Percentiles rank a stretch among this genome's conserved stretches.
Evolutionary conservation across 1,140 invertebrate species (phyloP).

Genomic region (Oscheius sp.): DNA sequence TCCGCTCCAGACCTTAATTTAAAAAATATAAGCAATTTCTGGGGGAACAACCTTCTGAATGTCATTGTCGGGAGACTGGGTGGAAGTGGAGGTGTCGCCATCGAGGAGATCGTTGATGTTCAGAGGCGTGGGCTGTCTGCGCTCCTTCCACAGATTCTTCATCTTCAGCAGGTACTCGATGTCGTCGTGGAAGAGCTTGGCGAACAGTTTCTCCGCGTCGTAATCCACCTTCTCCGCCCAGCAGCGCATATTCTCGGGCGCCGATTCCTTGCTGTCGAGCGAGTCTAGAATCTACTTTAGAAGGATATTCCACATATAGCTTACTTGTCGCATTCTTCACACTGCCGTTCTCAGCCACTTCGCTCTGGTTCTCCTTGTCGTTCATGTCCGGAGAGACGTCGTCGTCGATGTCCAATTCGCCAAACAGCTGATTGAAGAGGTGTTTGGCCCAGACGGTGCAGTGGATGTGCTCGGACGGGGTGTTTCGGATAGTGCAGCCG

Average conservation of each 20-base stretch:
- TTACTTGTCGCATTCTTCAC: background rate
- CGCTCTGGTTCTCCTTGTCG: constrained; percentile 77
- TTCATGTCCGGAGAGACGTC: constrained; percentile 95
- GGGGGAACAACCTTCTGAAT: background rate
- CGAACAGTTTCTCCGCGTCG: constrained; percentile 67
- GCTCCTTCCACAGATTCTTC: constrained; percentile 88
- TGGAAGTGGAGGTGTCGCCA: background rate
- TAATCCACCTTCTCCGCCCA: constrained; percentile 84
- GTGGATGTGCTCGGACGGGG: constrained; percentile 97
- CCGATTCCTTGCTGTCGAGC: background rate
- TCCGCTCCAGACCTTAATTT: constrained; percentile 72
- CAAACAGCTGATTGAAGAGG: constrained; percentile 97
- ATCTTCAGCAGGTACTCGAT: constrained; percentile 90
- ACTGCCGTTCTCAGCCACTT: constrained; percentile 70
- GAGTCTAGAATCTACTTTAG: background rate
- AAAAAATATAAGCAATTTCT: too few species aligned
- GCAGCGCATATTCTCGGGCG: constrained; percentile 72
- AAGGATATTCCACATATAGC: background rate
- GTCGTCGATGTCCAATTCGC: constrained; percentile 89
- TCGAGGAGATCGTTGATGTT: constrained; percentile 62
- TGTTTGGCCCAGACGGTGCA: constrained; percentile 99
- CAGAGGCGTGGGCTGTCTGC: constrained; percentile 77
- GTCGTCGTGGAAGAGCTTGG: constrained; percentile 88
- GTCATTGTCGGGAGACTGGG: background rate
- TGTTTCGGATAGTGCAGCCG: constrained; percentile 97